Evolutionary conservation across 2,113 vertebrate genomes (phyloP), one percentile per base, ranked within the genome.

Genomic region (Agapornis roseicollis): DNA sequence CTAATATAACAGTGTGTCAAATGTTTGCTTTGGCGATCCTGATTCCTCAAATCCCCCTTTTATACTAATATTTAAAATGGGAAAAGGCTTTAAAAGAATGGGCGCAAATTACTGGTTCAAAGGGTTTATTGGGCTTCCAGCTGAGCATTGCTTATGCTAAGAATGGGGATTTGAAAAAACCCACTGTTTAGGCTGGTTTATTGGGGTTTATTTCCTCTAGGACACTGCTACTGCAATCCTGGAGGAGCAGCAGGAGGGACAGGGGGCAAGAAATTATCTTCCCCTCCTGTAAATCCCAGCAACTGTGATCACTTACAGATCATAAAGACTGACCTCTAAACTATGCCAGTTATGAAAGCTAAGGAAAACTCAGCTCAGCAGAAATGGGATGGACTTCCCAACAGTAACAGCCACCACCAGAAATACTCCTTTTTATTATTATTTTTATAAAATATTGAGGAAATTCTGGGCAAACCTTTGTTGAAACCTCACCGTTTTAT

Each of bases 1-100:
- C 89, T 60, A 90, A 96, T 91, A 55, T 96, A 97, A 97, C 93
- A 97, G 97, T 47, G 94, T 94, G 96, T 95, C 95, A 95, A 97
- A 91, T 98, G 97, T 98, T 98, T 98, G 91, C 96, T 94, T 98
- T 98, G 97, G 98, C 97, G 18, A 41, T 31, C 20, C 60, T 1
- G 25, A 93, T 74, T 85, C 97, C 96, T 97, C 96, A 97, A 98
- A 98, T 98, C 97, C 95, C 97, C 76, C 88, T 95, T 97, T 98
- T 97, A 95, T 91, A 96, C 97, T 95, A 97, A 97, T 97, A 98
- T 98, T 98, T 98, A 88, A 98, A 98, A 97, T 95, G 96, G 97
- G 97, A 92, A 98, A 97, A 97, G 96, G 94, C 81, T 97, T 97
- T 97, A 97, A 97, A 96, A 96, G 96, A 97, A 98, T 98, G 97